Percentiles rank a stretch among this genome's conserved stretches.
phyloP scores from a whole-genome alignment of 2,113 vertebrate genomes.

The Pachyramphus minor region DNA sequence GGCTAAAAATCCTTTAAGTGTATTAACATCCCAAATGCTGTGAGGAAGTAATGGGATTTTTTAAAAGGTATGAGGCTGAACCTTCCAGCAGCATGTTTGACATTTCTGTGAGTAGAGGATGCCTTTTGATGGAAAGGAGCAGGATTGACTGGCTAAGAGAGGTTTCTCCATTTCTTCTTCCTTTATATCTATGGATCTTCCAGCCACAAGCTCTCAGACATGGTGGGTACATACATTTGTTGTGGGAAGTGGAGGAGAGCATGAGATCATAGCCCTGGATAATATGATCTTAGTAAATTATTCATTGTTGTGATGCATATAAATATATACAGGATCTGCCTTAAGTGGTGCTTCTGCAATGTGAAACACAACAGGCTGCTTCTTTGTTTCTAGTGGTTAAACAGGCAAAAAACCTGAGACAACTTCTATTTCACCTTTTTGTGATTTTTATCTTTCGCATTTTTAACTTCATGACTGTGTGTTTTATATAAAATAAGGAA shows the following conservation, averaged over 20 bases:
- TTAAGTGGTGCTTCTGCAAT: neutral
- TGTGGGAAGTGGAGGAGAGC: neutral
- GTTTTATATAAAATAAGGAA: neutral
- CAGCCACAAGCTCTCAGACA: neutral
- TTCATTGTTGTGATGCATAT: neutral
- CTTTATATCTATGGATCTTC: neutral
- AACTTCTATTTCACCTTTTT: neutral
- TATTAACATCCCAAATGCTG: neutral
- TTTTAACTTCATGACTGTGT: neutral
- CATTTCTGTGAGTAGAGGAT: neutral
- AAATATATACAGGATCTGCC: neutral
- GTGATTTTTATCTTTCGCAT: neutral
- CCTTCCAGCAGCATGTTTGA: fast-evolving
- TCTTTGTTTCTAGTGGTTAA: neutral
- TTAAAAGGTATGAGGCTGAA: neutral
- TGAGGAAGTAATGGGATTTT: neutral
- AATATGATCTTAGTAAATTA: neutral
- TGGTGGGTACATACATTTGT: neutral
- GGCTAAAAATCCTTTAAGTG: neutral
- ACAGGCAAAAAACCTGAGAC: neutral
- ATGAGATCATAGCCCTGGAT: neutral
- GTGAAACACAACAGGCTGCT: neutral
- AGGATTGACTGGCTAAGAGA: neutral
- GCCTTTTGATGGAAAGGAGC: neutral
- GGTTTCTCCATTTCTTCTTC: neutral